These are phyloP conservation scores for Corydoras maculifer DNA, from an alignment of 2,113 vertebrate species.

Conservation along the genomic window DNA sequence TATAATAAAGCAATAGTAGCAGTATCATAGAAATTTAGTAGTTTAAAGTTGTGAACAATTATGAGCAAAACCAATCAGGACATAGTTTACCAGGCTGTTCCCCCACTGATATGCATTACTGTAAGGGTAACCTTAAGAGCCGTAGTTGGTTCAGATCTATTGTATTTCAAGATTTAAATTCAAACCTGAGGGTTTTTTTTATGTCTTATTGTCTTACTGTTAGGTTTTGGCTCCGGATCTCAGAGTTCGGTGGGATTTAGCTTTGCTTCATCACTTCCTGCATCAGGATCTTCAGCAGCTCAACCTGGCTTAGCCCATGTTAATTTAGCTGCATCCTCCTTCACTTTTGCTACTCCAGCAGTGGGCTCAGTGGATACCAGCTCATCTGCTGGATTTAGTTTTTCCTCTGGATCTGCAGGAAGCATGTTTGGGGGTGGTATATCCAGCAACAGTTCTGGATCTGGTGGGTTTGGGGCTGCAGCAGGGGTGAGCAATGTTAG, in stretches of 20 bases:
- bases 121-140: too few species aligned
- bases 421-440: too few species aligned
- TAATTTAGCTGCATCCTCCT: constrained; percentile 42
- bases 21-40: too few species aligned
- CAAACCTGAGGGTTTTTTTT: not conserved
- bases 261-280: constrained; percentile 62
- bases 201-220: not conserved
- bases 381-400: constrained; percentile 49
- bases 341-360: constrained; percentile 53
- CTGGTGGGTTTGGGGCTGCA: constrained; percentile 9
- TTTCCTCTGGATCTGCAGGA: constrained; percentile 48
- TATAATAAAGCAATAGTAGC: too few species aligned
- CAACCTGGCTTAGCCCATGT: constrained; percentile 29
- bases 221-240: constrained; percentile 62
- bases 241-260: constrained; percentile 62
- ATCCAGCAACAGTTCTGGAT: not conserved
- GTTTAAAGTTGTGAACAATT: too few species aligned
- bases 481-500: constrained; percentile 19
- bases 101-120: too few species aligned
- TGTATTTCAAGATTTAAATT: too few species aligned
- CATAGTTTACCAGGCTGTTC: too few species aligned
- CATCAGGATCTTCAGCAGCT: constrained; percentile 45
- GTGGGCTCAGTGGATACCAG: constrained; percentile 19
- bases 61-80: too few species aligned
- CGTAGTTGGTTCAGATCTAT: too few species aligned